A percentile compares a stretch with the other conserved stretches of the same genome.
Conservation (phyloP, 2,797 vertebrate genomes). For the Halcyon smyrnensis region DNA sequence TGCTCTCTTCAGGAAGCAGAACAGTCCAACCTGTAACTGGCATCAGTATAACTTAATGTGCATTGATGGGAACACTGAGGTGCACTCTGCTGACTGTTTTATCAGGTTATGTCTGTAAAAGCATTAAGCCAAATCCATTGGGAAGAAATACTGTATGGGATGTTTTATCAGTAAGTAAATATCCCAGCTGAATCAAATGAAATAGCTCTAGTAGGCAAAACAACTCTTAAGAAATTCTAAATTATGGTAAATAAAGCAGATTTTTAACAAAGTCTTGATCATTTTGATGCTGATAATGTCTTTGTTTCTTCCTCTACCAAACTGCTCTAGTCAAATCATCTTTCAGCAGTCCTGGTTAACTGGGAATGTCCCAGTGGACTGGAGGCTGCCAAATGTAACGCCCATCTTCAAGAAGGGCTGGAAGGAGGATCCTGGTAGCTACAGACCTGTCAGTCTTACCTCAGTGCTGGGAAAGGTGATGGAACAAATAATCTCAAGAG, state of each 20-base stretch:
- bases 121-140: neutral
- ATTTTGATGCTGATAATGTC: neutral
- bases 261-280: neutral
- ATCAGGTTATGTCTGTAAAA: neutral
- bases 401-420: too few relatives aligned
- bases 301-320: neutral
- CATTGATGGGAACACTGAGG: neutral
- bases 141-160: neutral
- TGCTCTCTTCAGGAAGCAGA: neutral
- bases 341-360: too few relatives aligned
- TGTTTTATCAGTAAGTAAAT: neutral
- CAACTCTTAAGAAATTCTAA: neutral
- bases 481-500: too few relatives aligned
- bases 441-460: too few relatives aligned
- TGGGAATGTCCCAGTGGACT: too few relatives aligned
- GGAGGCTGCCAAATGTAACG: too few relatives aligned
- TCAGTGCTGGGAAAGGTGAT: too few relatives aligned
- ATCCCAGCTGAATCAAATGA: neutral
- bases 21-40: neutral
- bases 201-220: neutral
- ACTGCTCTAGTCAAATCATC: neutral
- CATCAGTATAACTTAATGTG: neutral
- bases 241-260: neutral
- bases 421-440: too few relatives aligned
- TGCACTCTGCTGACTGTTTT: neutral